These are phyloP conservation scores for Todiramphus chloris DNA, from an alignment of 2,113 vertebrate species.

Conservation along the genomic window DNA sequence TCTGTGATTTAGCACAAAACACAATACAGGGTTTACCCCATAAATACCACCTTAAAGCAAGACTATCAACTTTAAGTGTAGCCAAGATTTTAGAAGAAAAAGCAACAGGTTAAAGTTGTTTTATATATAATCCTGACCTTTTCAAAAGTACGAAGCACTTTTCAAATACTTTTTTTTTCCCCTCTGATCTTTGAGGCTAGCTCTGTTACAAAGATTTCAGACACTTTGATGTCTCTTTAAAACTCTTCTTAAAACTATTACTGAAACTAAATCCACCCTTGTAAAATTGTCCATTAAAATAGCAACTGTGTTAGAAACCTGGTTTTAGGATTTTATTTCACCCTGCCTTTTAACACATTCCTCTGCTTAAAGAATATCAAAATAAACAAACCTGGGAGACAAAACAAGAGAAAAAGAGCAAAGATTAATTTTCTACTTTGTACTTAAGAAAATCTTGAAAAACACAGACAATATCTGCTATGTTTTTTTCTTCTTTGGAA, in stretches of 20 bases:
- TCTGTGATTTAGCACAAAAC: not conserved
- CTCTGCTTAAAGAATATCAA: not conserved
- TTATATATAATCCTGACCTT: slow-evolving; percentile 30
- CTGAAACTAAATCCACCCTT: slow-evolving; percentile 56
- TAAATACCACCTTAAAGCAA: slow-evolving; percentile 20
- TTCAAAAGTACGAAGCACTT: slow-evolving; percentile 27
- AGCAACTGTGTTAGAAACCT: slow-evolving; percentile 21
- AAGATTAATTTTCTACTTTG: not conserved
- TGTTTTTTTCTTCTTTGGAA: not conserved
- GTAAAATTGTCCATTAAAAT: slow-evolving; percentile 61
- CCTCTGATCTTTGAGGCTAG: slow-evolving; percentile 34
- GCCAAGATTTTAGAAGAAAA: not conserved
- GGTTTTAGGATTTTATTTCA: slow-evolving; percentile 34
- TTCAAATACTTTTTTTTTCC: not conserved
- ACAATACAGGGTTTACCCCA: not conserved
- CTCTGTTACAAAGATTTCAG: slow-evolving; percentile 52
- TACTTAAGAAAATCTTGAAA: not conserved
- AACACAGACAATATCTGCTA: not conserved
- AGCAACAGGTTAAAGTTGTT: slow-evolving; percentile 7
- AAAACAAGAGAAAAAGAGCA: not conserved
- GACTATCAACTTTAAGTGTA: slow-evolving; percentile 17
- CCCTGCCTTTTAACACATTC: slow-evolving; percentile 41
- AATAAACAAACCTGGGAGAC: not conserved
- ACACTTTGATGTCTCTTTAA: slow-evolving; percentile 59
- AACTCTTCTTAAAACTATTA: slow-evolving; percentile 58